Percentiles rank a stretch among this genome's conserved stretches.
Evolutionary conservation across 2,797 vertebrate genomes (phyloP).

Genomic region (Halcyon smyrnensis): DNA sequence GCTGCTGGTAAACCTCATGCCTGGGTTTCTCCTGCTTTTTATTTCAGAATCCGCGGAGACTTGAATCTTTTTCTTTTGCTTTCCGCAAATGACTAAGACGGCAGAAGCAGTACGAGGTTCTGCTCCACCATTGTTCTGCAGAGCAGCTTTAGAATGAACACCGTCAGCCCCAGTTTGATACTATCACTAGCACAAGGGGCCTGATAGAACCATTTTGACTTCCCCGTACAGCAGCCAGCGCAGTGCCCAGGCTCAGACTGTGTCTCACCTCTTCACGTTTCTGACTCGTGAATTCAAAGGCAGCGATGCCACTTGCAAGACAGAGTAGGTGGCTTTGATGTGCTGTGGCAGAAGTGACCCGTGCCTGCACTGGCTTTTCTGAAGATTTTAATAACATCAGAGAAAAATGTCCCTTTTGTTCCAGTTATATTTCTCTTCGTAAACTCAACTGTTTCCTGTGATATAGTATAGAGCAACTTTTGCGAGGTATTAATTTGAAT

Average conservation of each 20-base stretch:
- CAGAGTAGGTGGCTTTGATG: background rate
- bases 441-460: background rate
- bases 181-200: background rate
- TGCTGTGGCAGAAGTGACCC: background rate
- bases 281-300: background rate
- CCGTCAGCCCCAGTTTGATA: background rate
- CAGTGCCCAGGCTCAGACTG: rapidly evolving
- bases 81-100: background rate
- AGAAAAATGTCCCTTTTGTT: background rate
- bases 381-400: background rate
- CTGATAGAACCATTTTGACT: background rate
- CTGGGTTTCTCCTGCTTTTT: background rate
- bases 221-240: rapidly evolving
- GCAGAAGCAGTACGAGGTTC: background rate
- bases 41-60: background rate
- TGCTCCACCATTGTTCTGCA: background rate
- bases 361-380: background rate
- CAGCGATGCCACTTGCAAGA: background rate
- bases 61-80: background rate
- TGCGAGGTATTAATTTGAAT: background rate
- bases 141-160: background rate
- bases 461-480: background rate
- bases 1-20: background rate
- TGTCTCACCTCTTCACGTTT: rapidly evolving
- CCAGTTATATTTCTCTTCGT: background rate